Evolutionary conservation across 2,888 invertebrate genomes (phyloP).

Genomic region (Melieria picta): DNA sequence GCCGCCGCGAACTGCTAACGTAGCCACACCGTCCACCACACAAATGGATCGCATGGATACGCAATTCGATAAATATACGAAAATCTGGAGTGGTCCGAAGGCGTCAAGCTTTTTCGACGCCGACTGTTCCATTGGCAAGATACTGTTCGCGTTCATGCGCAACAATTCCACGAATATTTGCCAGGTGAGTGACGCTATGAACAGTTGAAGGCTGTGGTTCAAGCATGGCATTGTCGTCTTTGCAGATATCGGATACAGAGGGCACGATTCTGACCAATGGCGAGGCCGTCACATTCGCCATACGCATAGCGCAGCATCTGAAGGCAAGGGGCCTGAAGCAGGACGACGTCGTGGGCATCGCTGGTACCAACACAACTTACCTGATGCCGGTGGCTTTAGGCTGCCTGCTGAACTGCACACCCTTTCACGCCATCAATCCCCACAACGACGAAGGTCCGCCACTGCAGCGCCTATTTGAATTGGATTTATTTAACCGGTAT

Average conservation of each 20-base stretch:
- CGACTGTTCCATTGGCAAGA: constrained; percentile 60
- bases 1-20: background rate
- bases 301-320: constrained; percentile 61
- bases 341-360: constrained; percentile 61
- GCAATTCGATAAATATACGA: constrained; percentile 60
- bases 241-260: constrained; percentile 58
- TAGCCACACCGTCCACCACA: constrained; percentile 4
- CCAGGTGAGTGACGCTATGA: constrained; percentile 46
- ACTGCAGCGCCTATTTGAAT: background rate
- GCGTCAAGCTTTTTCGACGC: constrained; percentile 56
- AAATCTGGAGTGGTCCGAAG: constrained; percentile 61
- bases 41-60: constrained; percentile 53
- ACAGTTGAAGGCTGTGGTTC: background rate
- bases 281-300: constrained; percentile 56
- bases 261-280: constrained; percentile 56
- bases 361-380: constrained; percentile 57
- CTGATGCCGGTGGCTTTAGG: constrained; percentile 59
- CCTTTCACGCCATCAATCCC: constrained; percentile 60
- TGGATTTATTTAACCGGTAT: background rate
- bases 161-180: constrained; percentile 57
- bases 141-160: constrained; percentile 58
- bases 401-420: constrained; percentile 57
- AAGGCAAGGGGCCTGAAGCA: constrained; percentile 53
- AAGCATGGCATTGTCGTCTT: background rate
- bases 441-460: constrained; percentile 54